Base-by-base conservation (phyloP, 2,888 invertebrate species). In the Abrostola tripartita region DNA sequence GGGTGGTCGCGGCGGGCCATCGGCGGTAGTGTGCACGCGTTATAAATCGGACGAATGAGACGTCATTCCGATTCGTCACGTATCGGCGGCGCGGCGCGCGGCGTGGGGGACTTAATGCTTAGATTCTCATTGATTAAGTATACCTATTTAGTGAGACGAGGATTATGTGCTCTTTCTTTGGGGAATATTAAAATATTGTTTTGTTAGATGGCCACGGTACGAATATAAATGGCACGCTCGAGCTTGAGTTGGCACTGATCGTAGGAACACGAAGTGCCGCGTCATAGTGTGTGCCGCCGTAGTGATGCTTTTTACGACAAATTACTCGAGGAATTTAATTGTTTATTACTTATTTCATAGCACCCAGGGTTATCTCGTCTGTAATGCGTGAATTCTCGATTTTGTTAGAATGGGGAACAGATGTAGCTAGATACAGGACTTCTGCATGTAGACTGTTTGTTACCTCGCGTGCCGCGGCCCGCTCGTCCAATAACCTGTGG, bases 11-110 rank as follows among this genome's bases (percentile, higher is more conserved):
- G 66, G 57, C 67, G 69, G 73, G 71, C 77, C 69, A 81, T 74
- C 78, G 72, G 72, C 73, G 59, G 71, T 79, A 81, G 83, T 88
- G 76, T 85, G 88, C 81, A 84, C 78, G 81, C 78, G 86, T 83
- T 88, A 92, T 91, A 93, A 92, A 92, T 92, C 88, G 91, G 87
- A 90, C 84, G 91, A 93, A 93, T 93, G 93, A 94, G 93, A 92
- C 90, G 93, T 94, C 93, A 92, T 87, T 85, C 82, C 87, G 88
- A 94, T 94, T 94, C 92, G 93, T 88, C 88, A 91, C 93, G 93
- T 86, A 85, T 88, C 87, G 88, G 83, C 79, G 71, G 85, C 85
- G 86, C 84, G 90, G 90, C 91, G 91, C 87, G 83, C 79, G 71
- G 85, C 85, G 86, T 84, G 90, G 90, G 91, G 91, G 89, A 88